These are phyloP conservation scores for Anagrus nilaparvatae DNA, from an alignment of 1,140 invertebrate species.

Conservation along the genomic window DNA sequence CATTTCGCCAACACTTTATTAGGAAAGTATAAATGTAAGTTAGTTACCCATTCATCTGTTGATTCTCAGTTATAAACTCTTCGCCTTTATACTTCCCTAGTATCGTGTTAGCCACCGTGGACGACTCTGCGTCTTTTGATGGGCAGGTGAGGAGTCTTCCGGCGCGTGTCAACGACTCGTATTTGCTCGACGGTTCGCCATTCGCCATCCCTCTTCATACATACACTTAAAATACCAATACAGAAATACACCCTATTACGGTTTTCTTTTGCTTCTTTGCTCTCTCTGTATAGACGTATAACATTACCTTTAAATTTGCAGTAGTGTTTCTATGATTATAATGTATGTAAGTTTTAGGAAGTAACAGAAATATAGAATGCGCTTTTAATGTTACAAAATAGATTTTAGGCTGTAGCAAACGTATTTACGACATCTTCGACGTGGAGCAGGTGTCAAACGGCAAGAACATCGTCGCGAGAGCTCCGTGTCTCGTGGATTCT, in stretches of 20 bases:
- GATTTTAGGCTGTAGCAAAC: slow-evolving; percentile 16
- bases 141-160: slow-evolving; percentile 43
- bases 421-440: slow-evolving; percentile 18
- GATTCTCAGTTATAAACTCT: too few relatives aligned
- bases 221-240: not conserved
- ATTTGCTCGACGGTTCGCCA: too few relatives aligned
- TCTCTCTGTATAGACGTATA: too few relatives aligned
- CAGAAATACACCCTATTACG: too few relatives aligned
- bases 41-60: too few relatives aligned
- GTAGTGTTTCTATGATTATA: too few relatives aligned
- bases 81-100: slow-evolving; percentile 21
- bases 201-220: not conserved
- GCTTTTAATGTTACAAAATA: too few relatives aligned
- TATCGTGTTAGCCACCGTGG: slow-evolving; percentile 39
- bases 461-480: slow-evolving; percentile 33
- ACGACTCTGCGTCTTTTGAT: slow-evolving; percentile 44
- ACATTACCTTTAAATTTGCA: too few relatives aligned
- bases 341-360: too few relatives aligned
- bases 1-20: slow-evolving; percentile 36
- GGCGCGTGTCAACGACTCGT: slow-evolving; percentile 40
- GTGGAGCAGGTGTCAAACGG: slow-evolving; percentile 17
- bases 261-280: too few relatives aligned
- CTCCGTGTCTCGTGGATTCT: slow-evolving; percentile 36
- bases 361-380: too few relatives aligned
- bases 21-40: slow-evolving; percentile 23